Evolutionary conservation across 2,113 vertebrate species (phyloP).

Genomic region (Manacus vitellinus): DNA sequence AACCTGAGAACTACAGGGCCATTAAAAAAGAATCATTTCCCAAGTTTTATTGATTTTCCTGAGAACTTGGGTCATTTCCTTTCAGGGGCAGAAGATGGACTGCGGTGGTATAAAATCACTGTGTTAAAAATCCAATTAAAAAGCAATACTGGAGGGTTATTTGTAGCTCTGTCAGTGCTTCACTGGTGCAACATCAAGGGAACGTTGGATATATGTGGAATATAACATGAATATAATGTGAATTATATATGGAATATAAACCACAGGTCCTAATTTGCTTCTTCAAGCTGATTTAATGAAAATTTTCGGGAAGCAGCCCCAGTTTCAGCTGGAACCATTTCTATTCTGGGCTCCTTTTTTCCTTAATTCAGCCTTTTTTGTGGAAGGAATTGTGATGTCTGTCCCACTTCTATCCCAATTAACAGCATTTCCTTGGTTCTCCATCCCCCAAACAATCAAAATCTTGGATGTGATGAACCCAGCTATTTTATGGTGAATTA

Average conservation of each 20-base stretch:
- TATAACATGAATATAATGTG: no score
- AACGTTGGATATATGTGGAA: background rate
- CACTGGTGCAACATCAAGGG: background rate
- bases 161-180: background rate
- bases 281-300: background rate
- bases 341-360: background rate
- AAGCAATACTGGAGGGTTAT: background rate
- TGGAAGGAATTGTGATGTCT: no score
- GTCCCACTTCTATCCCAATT: background rate
- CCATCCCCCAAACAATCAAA: background rate
- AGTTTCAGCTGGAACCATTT: background rate
- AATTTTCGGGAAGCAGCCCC: background rate
- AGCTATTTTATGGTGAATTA: background rate
- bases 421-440: background rate
- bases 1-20: background rate
- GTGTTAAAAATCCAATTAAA: background rate
- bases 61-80: background rate
- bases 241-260: no score
- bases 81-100: background rate
- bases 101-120: background rate
- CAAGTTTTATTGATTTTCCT: background rate
- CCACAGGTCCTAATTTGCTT: background rate
- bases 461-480: background rate
- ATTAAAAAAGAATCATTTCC: background rate
- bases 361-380: background rate